Percentiles rank a stretch among this genome's conserved stretches.
Conservation (phyloP, 2,113 vertebrate genomes). For the Ophthalmolycus amberensis region DNA sequence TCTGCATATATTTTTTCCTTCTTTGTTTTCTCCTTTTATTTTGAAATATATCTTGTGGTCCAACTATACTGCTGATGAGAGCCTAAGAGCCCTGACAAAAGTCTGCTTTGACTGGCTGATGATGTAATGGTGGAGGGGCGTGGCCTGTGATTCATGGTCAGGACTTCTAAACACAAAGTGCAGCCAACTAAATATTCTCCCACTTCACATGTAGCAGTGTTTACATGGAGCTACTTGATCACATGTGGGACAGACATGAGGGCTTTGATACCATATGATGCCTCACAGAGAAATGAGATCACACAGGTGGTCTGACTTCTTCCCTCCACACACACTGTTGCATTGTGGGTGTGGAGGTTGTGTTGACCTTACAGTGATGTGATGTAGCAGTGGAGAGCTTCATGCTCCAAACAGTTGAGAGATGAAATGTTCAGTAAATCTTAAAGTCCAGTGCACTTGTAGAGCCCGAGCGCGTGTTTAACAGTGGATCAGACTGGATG, state of each 20-base stretch:
- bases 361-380: constrained; percentile 20
- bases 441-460: background rate
- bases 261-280: constrained; percentile 69
- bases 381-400: constrained; percentile 39
- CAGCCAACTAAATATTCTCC: constrained; percentile 12
- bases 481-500: background rate
- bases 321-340: constrained; percentile 42
- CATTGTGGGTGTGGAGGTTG: background rate
- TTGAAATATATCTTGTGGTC: constrained; percentile 13
- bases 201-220: constrained; percentile 64
- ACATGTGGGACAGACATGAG: constrained; percentile 51
- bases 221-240: constrained; percentile 61
- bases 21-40: background rate
- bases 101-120: constrained; percentile 13
- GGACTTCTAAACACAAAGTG: background rate
- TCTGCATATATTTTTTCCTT: background rate
- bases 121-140: background rate
- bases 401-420: background rate
- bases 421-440: background rate
- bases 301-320: constrained; percentile 1
- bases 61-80: constrained; percentile 6
- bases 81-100: constrained; percentile 6
- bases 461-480: background rate
- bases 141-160: constrained; percentile 9
- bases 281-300: constrained; percentile 41